A percentile compares a stretch with the other conserved stretches of the same genome.
phyloP scores from a whole-genome alignment of 2,888 invertebrate species.

The Exocentrus adspersus region DNA sequence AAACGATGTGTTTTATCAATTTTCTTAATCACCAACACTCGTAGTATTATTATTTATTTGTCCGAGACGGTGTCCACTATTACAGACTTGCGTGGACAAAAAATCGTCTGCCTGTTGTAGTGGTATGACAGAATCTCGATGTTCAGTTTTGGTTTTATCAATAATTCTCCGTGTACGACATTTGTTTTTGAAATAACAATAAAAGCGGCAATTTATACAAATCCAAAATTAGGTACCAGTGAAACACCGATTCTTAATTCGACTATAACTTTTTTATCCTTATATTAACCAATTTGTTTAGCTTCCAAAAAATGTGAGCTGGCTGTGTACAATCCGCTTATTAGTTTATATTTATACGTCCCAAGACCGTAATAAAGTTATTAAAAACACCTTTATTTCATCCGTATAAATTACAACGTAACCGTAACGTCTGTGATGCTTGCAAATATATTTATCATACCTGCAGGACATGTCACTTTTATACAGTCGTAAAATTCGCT shows the following conservation, averaged over 20 bases:
- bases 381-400: too few species aligned
- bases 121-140: constrained; percentile 47
- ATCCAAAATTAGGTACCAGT: background rate
- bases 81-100: constrained; percentile 47
- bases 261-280: too few species aligned
- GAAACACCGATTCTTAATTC: too few species aligned
- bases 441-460: too few species aligned
- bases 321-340: too few species aligned
- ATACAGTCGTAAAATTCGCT: background rate
- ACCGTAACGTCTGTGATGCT: too few species aligned
- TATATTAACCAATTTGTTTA: too few species aligned
- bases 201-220: constrained; percentile 1
- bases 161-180: constrained; percentile 49
- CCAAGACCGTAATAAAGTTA: too few species aligned
- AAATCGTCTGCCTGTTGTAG: constrained; percentile 46
- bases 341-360: too few species aligned
- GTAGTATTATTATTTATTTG: constrained; percentile 55
- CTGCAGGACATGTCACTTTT: background rate
- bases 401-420: too few species aligned
- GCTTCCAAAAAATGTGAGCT: too few species aligned
- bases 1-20: constrained; percentile 56
- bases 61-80: constrained; percentile 48
- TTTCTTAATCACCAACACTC: constrained; percentile 53
- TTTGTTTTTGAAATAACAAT: constrained; percentile 40
- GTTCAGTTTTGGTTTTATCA: constrained; percentile 51